phyloP scores from a whole-genome alignment of 2,888 invertebrate genomes.

The Steromphala cineraria region DNA sequence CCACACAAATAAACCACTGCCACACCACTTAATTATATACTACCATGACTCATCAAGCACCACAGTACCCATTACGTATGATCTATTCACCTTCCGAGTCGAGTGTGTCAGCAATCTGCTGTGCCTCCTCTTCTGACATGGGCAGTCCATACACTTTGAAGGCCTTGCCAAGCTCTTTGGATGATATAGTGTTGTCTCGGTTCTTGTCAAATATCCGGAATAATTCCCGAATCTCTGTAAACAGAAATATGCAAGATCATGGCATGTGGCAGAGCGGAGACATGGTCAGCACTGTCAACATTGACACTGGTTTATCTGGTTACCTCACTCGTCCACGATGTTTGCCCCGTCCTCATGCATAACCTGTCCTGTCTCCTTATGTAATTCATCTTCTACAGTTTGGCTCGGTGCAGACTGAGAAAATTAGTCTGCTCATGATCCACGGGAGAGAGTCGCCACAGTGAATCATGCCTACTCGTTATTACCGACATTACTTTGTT shows the following conservation, averaged over 20 bases:
- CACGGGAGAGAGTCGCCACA: too few relatives aligned
- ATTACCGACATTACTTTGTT: too few relatives aligned
- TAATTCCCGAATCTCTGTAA: slow-evolving; percentile 58
- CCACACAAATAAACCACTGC: not conserved
- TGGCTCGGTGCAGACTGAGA: not conserved
- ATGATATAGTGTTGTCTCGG: slow-evolving; percentile 57
- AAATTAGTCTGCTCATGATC: too few relatives aligned
- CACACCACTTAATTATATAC: not conserved
- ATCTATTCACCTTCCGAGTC: slow-evolving; percentile 50
- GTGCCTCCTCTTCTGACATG: slow-evolving; percentile 51
- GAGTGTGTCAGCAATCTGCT: slow-evolving; percentile 51
- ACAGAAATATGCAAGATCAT: not conserved
- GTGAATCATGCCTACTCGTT: too few relatives aligned
- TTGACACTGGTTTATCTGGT: not conserved
- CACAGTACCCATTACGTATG: not conserved
- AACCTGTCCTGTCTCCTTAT: not conserved
- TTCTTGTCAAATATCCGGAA: slow-evolving; percentile 64
- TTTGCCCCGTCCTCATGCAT: too few relatives aligned
- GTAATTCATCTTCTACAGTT: not conserved
- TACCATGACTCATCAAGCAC: not conserved
- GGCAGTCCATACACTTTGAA: slow-evolving; percentile 61
- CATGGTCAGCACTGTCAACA: not conserved
- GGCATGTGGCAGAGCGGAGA: not conserved
- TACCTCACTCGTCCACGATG: too few relatives aligned
- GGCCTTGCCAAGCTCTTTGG: slow-evolving; percentile 57